Evolutionary conservation across 2,113 vertebrate species (phyloP).

Genomic region (Gnathonemus echidnorhynchus): DNA sequence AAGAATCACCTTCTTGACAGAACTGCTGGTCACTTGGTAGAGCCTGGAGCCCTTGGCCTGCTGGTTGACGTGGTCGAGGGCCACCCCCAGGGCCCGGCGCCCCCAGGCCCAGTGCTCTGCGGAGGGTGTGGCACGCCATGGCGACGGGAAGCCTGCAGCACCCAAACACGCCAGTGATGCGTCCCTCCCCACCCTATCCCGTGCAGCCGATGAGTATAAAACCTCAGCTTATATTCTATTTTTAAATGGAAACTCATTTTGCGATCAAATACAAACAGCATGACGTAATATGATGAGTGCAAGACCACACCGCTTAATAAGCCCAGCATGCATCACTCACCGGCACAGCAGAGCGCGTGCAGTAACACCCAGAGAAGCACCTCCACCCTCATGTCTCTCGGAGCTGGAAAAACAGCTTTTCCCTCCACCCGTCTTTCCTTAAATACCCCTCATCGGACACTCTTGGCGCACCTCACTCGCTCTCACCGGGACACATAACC

Average conservation of each 20-base stretch:
- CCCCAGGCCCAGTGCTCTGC: constrained; percentile 30
- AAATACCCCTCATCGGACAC: neutral
- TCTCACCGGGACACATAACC: neutral
- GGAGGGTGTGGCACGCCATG: constrained; percentile 29
- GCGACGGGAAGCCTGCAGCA: constrained; percentile 34
- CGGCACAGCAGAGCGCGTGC: constrained; percentile 39
- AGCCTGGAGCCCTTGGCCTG: constrained; percentile 26
- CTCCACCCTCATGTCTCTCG: constrained; percentile 36
- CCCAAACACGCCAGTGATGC: neutral
- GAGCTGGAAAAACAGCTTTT: neutral
- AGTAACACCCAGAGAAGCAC: constrained; percentile 38
- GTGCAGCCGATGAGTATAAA: neutral
- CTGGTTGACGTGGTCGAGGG: constrained; percentile 45
- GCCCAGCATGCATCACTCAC: constrained; percentile 32
- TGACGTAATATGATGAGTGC: neutral
- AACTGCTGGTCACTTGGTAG: constrained; percentile 39
- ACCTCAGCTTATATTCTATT: neutral
- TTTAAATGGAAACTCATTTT: neutral
- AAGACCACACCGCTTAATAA: too few relatives aligned
- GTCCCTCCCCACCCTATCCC: neutral
- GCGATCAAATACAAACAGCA: neutral
- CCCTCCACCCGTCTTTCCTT: neutral
- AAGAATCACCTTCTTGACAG: constrained; percentile 37
- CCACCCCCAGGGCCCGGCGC: constrained; percentile 31
- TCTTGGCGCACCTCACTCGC: neutral